phyloP scores from a whole-genome alignment of 2,113 vertebrate genomes.

The Rhynchopsitta pachyrhyncha region DNA sequence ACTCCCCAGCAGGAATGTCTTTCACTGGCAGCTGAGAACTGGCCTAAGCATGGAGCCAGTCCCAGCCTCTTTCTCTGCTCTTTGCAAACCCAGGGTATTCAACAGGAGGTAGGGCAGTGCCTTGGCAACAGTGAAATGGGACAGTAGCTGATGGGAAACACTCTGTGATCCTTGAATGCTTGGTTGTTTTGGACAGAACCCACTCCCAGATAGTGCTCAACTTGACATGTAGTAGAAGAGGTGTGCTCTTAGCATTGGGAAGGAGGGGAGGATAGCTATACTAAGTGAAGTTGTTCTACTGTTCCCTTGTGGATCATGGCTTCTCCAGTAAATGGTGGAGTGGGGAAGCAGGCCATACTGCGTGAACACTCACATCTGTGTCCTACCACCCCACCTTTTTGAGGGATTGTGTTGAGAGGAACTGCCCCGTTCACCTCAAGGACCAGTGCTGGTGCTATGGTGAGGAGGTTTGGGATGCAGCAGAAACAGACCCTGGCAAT shows the following conservation, averaged over 20 bases:
- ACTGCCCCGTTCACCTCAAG: accelerated
- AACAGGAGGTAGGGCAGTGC: neutral
- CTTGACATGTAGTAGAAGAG: neutral
- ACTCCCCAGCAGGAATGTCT: accelerated
- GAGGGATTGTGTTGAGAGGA: neutral
- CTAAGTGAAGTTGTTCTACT: neutral
- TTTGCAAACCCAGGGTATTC: neutral
- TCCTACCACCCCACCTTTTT: neutral
- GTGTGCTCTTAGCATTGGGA: neutral
- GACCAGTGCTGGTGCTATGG: neutral
- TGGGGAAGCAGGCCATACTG: neutral
- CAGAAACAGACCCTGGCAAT: neutral
- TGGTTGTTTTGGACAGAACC: neutral
- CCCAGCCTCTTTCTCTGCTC: neutral
- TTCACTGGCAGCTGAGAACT: neutral
- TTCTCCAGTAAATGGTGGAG: neutral
- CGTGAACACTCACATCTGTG: too few species aligned
- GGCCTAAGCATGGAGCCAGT: accelerated
- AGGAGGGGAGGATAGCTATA: neutral
- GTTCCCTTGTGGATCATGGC: accelerated
- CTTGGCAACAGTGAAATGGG: neutral
- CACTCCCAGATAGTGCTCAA: accelerated
- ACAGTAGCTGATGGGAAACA: neutral
- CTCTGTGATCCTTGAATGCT: accelerated
- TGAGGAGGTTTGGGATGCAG: neutral